Conservation (phyloP, 2,888 invertebrate species). For the Cordilura impudica region DNA sequence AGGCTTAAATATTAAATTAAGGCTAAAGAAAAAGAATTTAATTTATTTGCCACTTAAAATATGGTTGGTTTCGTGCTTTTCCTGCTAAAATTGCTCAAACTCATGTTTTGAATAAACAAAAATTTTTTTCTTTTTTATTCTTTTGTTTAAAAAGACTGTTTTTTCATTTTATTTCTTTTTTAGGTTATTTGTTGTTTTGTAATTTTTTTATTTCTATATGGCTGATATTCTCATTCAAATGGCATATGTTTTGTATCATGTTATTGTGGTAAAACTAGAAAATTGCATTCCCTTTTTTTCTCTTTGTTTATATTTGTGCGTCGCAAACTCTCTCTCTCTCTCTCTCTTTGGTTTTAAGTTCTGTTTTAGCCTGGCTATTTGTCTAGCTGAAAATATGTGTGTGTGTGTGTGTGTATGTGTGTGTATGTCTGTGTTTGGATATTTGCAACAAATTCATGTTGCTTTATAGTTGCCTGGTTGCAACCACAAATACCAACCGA, state of each 20-base stretch:
- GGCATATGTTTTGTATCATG: constrained; percentile 36
- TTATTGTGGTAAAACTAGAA: constrained; percentile 47
- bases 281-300: constrained; percentile 29
- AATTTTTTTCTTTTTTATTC: background rate
- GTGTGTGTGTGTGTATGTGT: background rate
- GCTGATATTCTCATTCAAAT: background rate
- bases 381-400: background rate
- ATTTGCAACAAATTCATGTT: constrained; percentile 38
- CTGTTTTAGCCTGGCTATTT: background rate
- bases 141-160: background rate
- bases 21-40: background rate
- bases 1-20: background rate
- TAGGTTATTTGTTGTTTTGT: background rate
- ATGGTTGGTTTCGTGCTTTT: background rate
- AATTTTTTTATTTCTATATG: constrained; percentile 4
- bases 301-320: constrained; percentile 27
- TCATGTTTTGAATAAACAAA: background rate
- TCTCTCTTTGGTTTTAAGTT: background rate
- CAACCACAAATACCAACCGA: constrained; percentile 55
- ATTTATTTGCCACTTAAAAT: background rate
- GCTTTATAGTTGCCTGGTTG: constrained; percentile 29
- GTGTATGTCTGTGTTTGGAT: background rate
- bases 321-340: background rate
- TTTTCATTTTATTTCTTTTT: too few species aligned
- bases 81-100: background rate